A percentile compares a stretch with the other conserved stretches of the same genome.
Evolutionary conservation across 2,113 vertebrate genomes (phyloP).

Genomic region (Rhegmatorhina hoffmannsi): DNA sequence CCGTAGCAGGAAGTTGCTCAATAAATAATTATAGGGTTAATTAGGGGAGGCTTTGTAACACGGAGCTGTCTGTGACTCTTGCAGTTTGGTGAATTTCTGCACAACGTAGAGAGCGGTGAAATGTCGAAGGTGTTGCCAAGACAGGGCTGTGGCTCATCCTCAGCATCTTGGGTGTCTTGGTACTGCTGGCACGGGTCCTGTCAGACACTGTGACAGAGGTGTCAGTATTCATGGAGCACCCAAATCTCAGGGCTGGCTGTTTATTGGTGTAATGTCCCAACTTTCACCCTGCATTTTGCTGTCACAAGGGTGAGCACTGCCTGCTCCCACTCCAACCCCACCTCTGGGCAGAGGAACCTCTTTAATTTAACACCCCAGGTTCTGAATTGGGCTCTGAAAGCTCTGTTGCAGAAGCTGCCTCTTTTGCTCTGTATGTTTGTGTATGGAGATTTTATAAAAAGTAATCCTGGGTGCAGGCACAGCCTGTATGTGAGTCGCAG

Average conservation of each 20-base stretch:
- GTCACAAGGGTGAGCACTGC: fast-evolving
- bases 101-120: fast-evolving
- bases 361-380: fast-evolving
- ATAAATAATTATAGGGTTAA: constrained; percentile 41
- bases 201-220: fast-evolving
- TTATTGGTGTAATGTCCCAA: background rate
- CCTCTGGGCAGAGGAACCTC: fast-evolving
- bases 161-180: fast-evolving
- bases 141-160: background rate
- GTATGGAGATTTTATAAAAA: background rate
- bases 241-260: background rate
- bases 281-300: background rate
- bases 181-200: background rate
- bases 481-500: background rate
- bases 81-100: background rate
- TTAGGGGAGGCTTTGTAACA: background rate
- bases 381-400: background rate
- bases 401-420: background rate
- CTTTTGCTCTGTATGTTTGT: background rate
- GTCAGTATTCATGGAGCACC: background rate
- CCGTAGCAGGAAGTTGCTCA: constrained; percentile 51
- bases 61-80: background rate
- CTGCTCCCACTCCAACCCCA: fast-evolving
- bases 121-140: background rate
- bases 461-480: background rate